A percentile compares a stretch with the other conserved stretches of the same genome.
Evolutionary conservation across 2,888 invertebrate genomes (phyloP).

Genomic region (Polyommatus iphigenia): DNA sequence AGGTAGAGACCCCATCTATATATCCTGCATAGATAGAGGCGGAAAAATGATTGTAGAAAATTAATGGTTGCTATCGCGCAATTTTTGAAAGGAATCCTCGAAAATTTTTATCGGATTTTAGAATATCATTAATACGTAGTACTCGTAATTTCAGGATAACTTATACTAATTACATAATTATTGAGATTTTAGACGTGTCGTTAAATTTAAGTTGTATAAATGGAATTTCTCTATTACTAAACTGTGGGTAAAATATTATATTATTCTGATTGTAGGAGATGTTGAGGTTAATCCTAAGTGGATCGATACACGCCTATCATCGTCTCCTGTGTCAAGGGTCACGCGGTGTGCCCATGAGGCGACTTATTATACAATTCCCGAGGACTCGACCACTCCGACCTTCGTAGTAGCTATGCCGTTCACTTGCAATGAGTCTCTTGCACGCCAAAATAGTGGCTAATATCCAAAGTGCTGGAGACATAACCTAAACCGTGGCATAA

Average conservation of each 20-base stretch:
- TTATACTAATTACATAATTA: too few relatives aligned
- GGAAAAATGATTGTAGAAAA: not conserved
- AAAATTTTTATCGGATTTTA: not conserved
- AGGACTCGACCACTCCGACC: not conserved
- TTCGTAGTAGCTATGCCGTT: not conserved
- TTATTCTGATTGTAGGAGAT: not conserved
- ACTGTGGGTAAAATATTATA: not conserved
- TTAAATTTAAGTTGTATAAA: not conserved
- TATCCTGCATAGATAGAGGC: not conserved
- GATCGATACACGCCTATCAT: slow-evolving; percentile 72
- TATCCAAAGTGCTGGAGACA: not conserved
- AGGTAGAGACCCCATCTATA: too few relatives aligned
- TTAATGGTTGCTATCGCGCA: not conserved
- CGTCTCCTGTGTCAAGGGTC: slow-evolving; percentile 48
- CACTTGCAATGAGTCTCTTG: not conserved
- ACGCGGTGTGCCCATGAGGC: slow-evolving; percentile 48
- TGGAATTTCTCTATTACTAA: not conserved
- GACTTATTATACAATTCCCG: slow-evolving; percentile 16
- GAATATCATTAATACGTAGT: too few relatives aligned
- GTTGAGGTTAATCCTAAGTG: slow-evolving; percentile 56
- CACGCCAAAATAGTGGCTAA: not conserved
- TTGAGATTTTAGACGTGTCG: too few relatives aligned
- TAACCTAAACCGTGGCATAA: not conserved
- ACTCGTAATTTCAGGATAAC: not conserved
- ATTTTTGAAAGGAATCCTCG: not conserved